Base-by-base conservation (phyloP, 2,113 vertebrate species). In the Andinoacara biseriatus region DNA sequence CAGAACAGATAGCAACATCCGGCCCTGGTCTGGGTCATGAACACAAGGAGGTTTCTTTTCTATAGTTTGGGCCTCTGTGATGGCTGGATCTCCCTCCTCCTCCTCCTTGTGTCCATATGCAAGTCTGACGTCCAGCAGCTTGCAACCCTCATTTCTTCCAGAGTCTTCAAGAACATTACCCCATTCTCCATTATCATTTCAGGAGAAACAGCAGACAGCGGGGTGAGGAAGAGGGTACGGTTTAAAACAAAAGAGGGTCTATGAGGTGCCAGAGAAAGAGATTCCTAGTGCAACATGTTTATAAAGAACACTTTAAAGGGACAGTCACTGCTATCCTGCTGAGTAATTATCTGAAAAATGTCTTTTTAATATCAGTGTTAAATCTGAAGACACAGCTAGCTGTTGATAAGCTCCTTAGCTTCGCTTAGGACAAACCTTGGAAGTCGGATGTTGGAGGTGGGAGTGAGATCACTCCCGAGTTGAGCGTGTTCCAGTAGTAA, bases 31-130 rank as follows among this genome's bases (percentile, higher is more conserved):
- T 90, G 79, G 65, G 69, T 85, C 80, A 18, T 57, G 83, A 94
- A 94, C 90, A 94, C 93, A 94, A 92, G 89, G 85, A 89, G 83
- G 91, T 91, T 93, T 94, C 87, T 95, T 89, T 87, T 93, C 86
- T 72, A 31, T 69, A 62, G 38, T 61, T 87, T 82, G 72, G 78
- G 63, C 81, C 84, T 74, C 62, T 46, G 87, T 93, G 87, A 82
- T 62, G 80, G 79, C 72, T 78, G 76, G 77, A 61, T 29, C 46
- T 18, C 78, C 83, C 65, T 84, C 81, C 60, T 74, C 80, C 69
- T 84, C 78, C 82, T 89, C 26, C 26, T 83, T 78, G 84, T 76
- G 84, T 89, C 86, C 90, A 89, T 88, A 83, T 83, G 82, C 84
- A 86, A 85, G 90, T 92, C 89, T 91, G 90, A 94, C 90, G 78